Evolutionary conservation across 2,797 vertebrate species (phyloP).

Genomic region (Tarsius wallacei): DNA sequence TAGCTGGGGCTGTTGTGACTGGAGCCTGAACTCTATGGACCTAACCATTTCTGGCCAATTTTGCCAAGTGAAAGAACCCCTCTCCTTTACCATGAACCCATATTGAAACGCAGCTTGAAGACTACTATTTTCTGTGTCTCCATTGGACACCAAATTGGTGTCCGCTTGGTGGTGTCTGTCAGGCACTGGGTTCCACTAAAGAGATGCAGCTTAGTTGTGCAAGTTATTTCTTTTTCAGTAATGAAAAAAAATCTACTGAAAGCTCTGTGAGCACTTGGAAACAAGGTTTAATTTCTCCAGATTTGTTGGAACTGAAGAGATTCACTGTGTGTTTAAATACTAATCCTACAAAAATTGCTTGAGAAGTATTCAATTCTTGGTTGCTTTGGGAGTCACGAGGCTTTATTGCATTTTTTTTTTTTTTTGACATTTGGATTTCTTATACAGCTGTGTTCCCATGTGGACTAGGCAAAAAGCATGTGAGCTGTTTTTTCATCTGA

Average conservation of each 20-base stretch:
- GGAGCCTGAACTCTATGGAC: conserved; percentile 59
- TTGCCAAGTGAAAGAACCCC: neutral
- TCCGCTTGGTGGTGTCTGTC: neutral
- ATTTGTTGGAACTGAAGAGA: conserved; percentile 71
- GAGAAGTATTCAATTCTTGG: conserved; percentile 66
- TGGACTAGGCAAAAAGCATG: conserved; percentile 63
- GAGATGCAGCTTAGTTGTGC: neutral
- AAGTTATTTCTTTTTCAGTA: conserved; percentile 59
- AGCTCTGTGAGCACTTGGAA: conserved; percentile 65
- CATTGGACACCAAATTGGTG: neutral
- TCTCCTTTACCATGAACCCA: neutral
- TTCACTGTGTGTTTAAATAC: conserved; percentile 63
- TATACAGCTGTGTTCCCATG: conserved; percentile 81
- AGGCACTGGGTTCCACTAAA: neutral
- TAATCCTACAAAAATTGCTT: conserved; percentile 75
- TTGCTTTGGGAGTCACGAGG: conserved; percentile 72
- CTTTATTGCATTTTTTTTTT: conserved; percentile 59
- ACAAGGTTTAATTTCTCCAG: conserved; percentile 70
- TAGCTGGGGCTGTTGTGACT: conserved; percentile 32
- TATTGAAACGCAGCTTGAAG: neutral
- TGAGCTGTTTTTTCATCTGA: conserved; percentile 68
- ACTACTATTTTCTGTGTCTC: neutral
- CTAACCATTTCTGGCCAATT: conserved; percentile 54
- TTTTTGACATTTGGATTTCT: conserved; percentile 75
- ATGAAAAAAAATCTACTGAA: conserved; percentile 62